Conservation (phyloP, 2,113 vertebrate genomes). For the Talpa occidentalis region DNA sequence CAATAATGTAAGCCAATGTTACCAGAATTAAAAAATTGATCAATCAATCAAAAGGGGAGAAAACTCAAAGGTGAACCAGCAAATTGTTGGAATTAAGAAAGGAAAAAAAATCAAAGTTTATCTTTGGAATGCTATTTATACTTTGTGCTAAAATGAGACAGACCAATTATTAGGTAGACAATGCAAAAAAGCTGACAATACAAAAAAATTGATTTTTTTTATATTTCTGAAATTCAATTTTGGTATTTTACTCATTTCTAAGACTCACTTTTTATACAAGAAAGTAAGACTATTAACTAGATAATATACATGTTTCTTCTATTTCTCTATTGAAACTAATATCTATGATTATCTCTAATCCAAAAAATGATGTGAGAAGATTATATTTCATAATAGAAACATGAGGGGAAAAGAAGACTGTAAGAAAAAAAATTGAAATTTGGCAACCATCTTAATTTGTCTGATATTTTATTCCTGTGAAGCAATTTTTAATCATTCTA, state of each 20-base stretch:
- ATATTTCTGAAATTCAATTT: conserved; percentile 30
- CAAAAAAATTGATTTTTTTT: too few species aligned
- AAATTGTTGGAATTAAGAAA: not conserved
- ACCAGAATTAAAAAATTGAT: too few species aligned
- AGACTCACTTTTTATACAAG: not conserved
- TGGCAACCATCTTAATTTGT: not conserved
- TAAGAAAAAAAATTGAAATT: not conserved
- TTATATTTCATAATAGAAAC: conserved; percentile 1
- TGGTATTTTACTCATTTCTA: not conserved
- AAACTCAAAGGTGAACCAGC: not conserved
- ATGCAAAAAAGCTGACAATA: too few species aligned
- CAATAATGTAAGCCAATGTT: too few species aligned
- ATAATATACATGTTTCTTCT: not conserved
- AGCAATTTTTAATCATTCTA: not conserved
- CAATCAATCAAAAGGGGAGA: too few species aligned
- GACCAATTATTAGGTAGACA: not conserved
- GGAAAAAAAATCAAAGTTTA: not conserved
- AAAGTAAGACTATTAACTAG: not conserved
- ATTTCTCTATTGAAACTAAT: not conserved
- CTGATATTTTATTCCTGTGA: conserved; percentile 1
- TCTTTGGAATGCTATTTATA: conserved; percentile 34
- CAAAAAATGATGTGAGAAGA: not conserved
- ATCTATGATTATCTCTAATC: not conserved
- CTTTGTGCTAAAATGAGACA: not conserved
- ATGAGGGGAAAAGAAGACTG: not conserved